Evolutionary conservation across 2,113 vertebrate species (phyloP).

Genomic region (Dromiciops gliroides): DNA sequence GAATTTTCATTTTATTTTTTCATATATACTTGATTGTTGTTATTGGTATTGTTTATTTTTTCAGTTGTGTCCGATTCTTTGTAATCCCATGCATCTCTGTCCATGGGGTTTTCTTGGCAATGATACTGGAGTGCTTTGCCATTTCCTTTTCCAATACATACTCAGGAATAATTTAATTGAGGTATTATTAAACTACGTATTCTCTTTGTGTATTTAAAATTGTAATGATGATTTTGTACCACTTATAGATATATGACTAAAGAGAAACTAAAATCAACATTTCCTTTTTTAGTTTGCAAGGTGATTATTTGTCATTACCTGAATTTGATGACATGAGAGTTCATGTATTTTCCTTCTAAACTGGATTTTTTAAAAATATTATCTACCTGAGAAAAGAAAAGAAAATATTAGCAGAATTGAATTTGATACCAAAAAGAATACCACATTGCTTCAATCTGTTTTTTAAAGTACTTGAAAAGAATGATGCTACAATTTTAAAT

Average conservation of each 20-base stretch:
- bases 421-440: conserved; percentile 24
- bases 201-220: not conserved
- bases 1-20: not conserved
- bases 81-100: not conserved
- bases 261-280: conserved; percentile 36
- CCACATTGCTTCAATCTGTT: conserved; percentile 13
- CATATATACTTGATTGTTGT: not conserved
- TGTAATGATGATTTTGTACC: not conserved
- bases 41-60: not conserved
- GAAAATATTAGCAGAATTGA: not conserved
- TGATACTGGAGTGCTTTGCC: not conserved
- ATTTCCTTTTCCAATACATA: not conserved
- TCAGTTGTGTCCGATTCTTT: not conserved
- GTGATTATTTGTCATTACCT: conserved; percentile 77
- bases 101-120: not conserved
- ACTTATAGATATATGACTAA: conserved; percentile 9
- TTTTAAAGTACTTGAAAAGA: not conserved
- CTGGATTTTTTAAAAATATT: conserved; percentile 77
- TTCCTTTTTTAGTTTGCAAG: not conserved
- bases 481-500: not conserved
- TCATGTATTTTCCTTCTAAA: conserved; percentile 78
- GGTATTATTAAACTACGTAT: conserved; percentile 16
- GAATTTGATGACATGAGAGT: conserved; percentile 78
- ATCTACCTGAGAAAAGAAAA: conserved; percentile 80
- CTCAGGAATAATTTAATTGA: conserved; percentile 7